These are phyloP conservation scores for Theretra japonica DNA, from an alignment of 2,888 invertebrate genomes.

Conservation along the genomic window DNA sequence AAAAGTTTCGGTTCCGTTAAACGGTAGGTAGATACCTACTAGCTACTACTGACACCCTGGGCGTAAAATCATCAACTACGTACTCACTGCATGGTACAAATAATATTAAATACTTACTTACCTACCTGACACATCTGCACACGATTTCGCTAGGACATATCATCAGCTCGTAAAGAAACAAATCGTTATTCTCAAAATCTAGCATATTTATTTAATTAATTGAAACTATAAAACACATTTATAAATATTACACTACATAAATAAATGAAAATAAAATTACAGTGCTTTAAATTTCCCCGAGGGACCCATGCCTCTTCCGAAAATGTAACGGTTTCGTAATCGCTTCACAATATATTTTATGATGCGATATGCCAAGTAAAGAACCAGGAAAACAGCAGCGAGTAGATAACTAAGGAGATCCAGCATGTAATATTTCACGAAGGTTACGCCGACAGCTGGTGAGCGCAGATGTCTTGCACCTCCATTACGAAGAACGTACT, in stretches of 20 bases:
- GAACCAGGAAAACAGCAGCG: slow-evolving; percentile 36
- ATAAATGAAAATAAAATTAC: slow-evolving; percentile 42
- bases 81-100: too few relatives aligned
- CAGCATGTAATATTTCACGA: slow-evolving; percentile 69
- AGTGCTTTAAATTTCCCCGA: slow-evolving; percentile 72
- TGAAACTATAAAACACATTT: too few relatives aligned
- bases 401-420: slow-evolving; percentile 60
- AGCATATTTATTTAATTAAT: too few relatives aligned
- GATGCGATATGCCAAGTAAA: slow-evolving; percentile 50
- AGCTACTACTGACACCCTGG: too few relatives aligned
- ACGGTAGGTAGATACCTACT: too few relatives aligned
- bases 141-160: too few relatives aligned
- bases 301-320: slow-evolving; percentile 36
- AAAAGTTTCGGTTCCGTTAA: too few relatives aligned
- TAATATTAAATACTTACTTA: too few relatives aligned
- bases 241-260: background rate
- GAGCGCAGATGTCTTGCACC: slow-evolving; percentile 76
- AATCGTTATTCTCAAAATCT: too few relatives aligned
- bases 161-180: too few relatives aligned
- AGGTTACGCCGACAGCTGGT: slow-evolving; percentile 65
- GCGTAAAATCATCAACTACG: too few relatives aligned
- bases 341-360: slow-evolving; percentile 51
- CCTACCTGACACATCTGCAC: too few relatives aligned
- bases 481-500: slow-evolving; percentile 77
- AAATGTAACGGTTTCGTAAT: slow-evolving; percentile 51